A percentile compares a stretch with the other conserved stretches of the same genome.
Evolutionary conservation across 2,113 vertebrate genomes (phyloP).

Genomic region (Elgaria multicarinata): DNA sequence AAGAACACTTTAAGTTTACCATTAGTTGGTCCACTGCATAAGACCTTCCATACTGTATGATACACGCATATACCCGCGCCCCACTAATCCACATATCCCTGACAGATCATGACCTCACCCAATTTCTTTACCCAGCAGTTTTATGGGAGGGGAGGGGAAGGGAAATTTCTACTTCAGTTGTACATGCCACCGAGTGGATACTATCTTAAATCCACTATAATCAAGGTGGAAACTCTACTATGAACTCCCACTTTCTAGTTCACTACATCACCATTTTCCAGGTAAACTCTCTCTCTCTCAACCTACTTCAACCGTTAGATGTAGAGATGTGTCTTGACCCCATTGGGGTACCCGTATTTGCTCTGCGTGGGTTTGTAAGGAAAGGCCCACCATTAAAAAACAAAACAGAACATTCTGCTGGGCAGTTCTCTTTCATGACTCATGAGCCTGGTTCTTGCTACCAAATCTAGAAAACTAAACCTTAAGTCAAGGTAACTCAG

Average conservation of each 20-base stretch:
- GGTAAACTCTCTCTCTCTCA: neutral
- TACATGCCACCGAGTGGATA: neutral
- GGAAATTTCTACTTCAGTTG: neutral
- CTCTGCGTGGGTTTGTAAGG: slow-evolving; percentile 26
- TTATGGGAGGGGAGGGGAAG: neutral
- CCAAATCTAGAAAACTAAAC: slow-evolving; percentile 58
- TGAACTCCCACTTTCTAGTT: neutral
- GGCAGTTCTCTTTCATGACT: slow-evolving; percentile 65
- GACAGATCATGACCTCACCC: neutral
- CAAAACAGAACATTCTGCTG: slow-evolving; percentile 27
- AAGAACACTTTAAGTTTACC: neutral
- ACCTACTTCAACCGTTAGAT: neutral
- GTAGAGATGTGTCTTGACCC: neutral
- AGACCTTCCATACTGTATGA: neutral
- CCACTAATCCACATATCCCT: too few relatives aligned
- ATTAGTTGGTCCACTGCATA: neutral
- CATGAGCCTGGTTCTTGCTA: slow-evolving; percentile 59
- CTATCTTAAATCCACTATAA: neutral
- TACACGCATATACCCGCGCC: too few relatives aligned
- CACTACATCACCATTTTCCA: neutral
- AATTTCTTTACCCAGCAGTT: neutral
- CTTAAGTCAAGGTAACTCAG: slow-evolving; percentile 6
- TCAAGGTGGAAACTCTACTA: neutral
- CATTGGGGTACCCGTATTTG: slow-evolving; percentile 2
- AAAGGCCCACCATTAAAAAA: slow-evolving; percentile 27